phyloP scores from a whole-genome alignment of 2,888 invertebrate species.

The Trissonchulus latispiculum region DNA sequence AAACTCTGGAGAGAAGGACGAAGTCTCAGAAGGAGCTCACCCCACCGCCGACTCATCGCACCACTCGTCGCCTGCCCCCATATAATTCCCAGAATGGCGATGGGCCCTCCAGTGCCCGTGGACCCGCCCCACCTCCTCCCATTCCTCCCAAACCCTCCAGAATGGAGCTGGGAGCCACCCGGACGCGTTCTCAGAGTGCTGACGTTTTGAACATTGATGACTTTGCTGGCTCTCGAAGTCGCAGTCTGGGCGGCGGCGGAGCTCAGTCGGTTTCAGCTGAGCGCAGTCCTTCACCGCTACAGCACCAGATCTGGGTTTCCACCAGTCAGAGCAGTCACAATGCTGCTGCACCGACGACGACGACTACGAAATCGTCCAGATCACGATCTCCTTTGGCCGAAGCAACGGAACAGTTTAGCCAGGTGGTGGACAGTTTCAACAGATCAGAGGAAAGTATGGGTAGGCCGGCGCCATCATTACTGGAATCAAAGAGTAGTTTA shows the following conservation, averaged over 20 bases:
- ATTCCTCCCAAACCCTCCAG: constrained; percentile 21
- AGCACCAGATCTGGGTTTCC: no score
- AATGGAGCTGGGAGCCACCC: background rate
- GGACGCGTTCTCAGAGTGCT: background rate
- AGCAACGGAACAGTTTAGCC: background rate
- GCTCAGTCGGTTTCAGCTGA: background rate
- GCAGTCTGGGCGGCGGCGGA: no score
- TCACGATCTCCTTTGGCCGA: background rate
- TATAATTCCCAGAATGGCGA: background rate
- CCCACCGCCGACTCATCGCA: background rate
- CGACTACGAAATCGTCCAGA: background rate
- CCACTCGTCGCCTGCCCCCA: background rate
- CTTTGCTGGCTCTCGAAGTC: background rate
- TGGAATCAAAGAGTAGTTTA: background rate
- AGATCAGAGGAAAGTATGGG: no score
- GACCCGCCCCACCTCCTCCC: constrained; percentile 14
- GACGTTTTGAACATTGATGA: background rate
- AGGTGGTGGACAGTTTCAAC: no score
- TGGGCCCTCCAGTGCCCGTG: background rate
- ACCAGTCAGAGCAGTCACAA: background rate
- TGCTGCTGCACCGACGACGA: background rate
- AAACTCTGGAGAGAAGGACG: constrained; percentile 33
- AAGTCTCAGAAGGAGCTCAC: background rate
- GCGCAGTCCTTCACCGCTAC: background rate
- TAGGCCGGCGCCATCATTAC: background rate